Conservation (phyloP, 2,888 invertebrate species). For the Xylophagus ater region DNA sequence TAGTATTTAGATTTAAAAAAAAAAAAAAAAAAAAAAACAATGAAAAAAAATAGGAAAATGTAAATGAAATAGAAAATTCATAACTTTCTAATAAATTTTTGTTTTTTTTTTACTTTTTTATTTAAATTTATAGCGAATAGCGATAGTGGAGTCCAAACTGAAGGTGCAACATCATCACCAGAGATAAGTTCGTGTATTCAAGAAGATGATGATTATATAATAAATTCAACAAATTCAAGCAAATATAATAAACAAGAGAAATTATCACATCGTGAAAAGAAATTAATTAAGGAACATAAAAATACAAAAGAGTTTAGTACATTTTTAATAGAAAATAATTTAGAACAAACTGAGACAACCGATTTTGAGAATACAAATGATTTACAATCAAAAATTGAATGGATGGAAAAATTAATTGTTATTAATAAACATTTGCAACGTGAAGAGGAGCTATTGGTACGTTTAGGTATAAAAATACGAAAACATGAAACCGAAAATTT, state of each 20-base stretch:
- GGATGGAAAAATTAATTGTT: conserved; percentile 60
- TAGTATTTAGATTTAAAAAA: too few relatives aligned
- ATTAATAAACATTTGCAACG: conserved; percentile 61
- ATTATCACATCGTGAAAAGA: conserved; percentile 42
- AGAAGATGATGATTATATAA: conserved; percentile 12
- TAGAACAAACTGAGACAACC: not conserved
- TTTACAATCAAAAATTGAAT: conserved; percentile 52
- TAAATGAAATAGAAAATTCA: not conserved
- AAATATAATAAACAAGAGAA: conserved; percentile 14
- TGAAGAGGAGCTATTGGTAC: conserved; percentile 60
- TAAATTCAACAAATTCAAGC: not conserved
- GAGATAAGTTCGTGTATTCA: conserved; percentile 22
- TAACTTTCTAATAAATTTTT: not conserved
- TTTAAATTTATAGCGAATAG: conserved; percentile 45
- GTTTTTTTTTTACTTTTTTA: conserved; percentile 9
- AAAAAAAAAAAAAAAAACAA: too few relatives aligned
- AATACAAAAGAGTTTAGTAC: conserved; percentile 42
- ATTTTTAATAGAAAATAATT: conserved; percentile 28
- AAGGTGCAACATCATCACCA: conserved; percentile 42
- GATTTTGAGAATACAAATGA: conserved; percentile 26
- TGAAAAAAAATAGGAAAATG: not conserved
- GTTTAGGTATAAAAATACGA: conserved; percentile 53
- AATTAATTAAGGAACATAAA: conserved; percentile 45
- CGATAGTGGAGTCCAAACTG: conserved; percentile 57
- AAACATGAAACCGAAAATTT: conserved; percentile 45